Conservation (phyloP, 2,797 vertebrate species). For the Florisuga fusca region DNA sequence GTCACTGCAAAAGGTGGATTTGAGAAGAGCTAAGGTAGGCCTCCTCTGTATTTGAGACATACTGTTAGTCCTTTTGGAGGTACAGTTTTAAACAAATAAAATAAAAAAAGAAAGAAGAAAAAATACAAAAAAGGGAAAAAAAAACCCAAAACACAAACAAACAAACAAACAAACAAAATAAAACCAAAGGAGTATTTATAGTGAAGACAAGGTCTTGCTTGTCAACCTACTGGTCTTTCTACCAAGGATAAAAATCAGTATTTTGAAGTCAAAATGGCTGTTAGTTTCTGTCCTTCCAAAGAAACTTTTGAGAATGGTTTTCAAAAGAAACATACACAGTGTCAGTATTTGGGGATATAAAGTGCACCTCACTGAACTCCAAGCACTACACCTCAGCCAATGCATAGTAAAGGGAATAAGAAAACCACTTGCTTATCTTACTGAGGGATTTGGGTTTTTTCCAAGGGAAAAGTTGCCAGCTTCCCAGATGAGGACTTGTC, state of each 20-base stretch:
- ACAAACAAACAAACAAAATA: background rate
- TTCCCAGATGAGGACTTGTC: background rate
- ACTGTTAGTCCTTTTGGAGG: background rate
- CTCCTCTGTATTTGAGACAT: background rate
- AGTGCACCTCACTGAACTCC: background rate
- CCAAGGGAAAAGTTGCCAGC: background rate
- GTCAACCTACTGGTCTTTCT: background rate
- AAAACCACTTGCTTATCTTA: background rate
- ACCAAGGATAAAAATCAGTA: background rate
- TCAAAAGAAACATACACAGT: background rate
- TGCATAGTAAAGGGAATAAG: background rate
- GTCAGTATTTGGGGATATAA: conserved; percentile 11
- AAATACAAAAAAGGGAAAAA: no score
- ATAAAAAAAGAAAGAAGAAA: no score
- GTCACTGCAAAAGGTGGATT: background rate
- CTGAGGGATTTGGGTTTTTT: background rate
- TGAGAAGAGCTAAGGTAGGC: background rate
- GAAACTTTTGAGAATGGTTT: background rate
- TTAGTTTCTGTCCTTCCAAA: background rate
- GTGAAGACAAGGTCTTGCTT: background rate
- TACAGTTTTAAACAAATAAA: background rate
- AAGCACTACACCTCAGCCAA: background rate
- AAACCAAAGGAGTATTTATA: background rate
- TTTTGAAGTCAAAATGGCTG: background rate
- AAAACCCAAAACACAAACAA: no score